phyloP scores from a whole-genome alignment of 2,797 vertebrate species.

The Margarornis squamiger region DNA sequence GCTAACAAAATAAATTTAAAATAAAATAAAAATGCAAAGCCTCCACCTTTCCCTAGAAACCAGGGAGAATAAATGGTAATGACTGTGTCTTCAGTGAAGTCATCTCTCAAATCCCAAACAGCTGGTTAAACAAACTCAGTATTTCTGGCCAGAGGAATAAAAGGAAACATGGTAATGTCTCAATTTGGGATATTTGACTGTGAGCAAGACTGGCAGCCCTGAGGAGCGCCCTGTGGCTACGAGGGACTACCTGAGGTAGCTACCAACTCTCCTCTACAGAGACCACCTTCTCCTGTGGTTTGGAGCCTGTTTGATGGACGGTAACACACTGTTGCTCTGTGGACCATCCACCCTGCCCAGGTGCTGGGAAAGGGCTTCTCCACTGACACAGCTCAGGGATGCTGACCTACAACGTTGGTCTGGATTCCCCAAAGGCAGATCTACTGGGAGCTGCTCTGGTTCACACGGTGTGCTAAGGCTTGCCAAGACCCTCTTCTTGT shows the following conservation, averaged over 20 bases:
- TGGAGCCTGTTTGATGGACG: neutral
- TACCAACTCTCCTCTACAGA: neutral
- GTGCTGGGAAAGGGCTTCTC: neutral
- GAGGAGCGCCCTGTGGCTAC: fast-evolving
- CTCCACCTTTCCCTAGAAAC: neutral
- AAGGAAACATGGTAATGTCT: neutral
- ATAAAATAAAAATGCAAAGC: neutral
- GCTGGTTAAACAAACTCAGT: neutral
- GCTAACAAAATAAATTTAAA: neutral
- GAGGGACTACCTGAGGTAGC: neutral
- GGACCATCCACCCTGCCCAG: neutral
- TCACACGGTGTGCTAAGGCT: neutral
- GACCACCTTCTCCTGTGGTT: neutral
- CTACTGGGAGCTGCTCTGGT: neutral
- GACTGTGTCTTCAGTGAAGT: neutral
- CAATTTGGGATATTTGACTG: neutral
- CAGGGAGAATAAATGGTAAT: neutral
- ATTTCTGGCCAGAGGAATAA: neutral
- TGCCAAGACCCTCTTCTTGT: fast-evolving
- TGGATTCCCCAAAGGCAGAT: fast-evolving
- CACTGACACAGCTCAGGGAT: neutral
- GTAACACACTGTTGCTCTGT: neutral
- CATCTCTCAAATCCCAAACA: neutral
- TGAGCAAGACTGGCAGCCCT: neutral
- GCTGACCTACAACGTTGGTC: neutral